These are phyloP conservation scores for Ennomos erosarius DNA, from an alignment of 2,888 invertebrate species.

Conservation along the genomic window DNA sequence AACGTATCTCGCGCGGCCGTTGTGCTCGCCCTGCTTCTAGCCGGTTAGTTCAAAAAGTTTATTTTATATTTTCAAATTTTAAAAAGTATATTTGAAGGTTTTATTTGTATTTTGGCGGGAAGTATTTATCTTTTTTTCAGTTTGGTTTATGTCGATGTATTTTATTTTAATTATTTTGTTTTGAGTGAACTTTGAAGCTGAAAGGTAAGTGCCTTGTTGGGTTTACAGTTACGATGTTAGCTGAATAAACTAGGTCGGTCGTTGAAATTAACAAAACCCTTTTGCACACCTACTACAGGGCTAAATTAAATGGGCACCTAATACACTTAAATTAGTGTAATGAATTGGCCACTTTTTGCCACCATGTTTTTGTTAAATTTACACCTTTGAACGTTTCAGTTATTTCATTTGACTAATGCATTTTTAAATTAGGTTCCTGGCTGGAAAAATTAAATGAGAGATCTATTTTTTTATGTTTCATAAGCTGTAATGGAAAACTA, in stretches of 20 bases:
- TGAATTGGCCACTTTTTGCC: slow-evolving; percentile 19
- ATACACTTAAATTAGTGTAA: slow-evolving; percentile 31
- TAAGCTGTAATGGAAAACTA: no score
- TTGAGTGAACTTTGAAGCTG: slow-evolving; percentile 12
- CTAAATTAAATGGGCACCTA: slow-evolving; percentile 19
- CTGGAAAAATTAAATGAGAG: no score
- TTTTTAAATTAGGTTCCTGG: not conserved
- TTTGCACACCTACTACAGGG: slow-evolving; percentile 10
- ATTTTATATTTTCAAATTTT: slow-evolving; percentile 27
- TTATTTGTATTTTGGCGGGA: slow-evolving; percentile 2
- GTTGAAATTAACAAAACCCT: slow-evolving; percentile 21
- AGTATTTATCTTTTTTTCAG: slow-evolving; percentile 4
- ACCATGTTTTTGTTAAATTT: slow-evolving; percentile 2
- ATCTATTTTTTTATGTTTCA: no score
- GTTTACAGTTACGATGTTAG: slow-evolving; percentile 15
- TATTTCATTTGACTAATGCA: slow-evolving; percentile 6
- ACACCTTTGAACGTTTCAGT: not conserved
- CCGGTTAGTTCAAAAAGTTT: slow-evolving; percentile 67
- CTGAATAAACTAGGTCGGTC: slow-evolving; percentile 14
- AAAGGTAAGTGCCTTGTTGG: slow-evolving; percentile 28
- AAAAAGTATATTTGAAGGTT: slow-evolving; percentile 26
- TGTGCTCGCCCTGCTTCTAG: slow-evolving; percentile 65
- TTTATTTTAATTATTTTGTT: slow-evolving; percentile 9
- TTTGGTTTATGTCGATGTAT: slow-evolving; percentile 10
- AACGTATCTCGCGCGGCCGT: slow-evolving; percentile 60